A percentile compares a stretch with the other conserved stretches of the same genome.
Conservation (phyloP, 2,888 invertebrate species). For the Xanthorhoe designata region DNA sequence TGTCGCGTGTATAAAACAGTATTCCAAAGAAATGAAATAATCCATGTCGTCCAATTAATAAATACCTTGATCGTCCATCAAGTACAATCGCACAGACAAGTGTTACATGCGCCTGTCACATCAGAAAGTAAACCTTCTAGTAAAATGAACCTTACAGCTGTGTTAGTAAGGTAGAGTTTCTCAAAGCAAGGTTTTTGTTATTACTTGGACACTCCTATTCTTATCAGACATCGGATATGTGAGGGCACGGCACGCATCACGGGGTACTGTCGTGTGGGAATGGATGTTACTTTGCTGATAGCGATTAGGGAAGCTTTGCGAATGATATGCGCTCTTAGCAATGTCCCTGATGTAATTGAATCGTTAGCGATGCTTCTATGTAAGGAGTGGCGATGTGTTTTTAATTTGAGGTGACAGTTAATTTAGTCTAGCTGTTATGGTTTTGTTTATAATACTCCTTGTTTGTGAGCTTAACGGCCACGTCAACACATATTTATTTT, state of each 20-base stretch:
- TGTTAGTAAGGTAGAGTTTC: slow-evolving; percentile 31
- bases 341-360: slow-evolving; percentile 1
- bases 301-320: slow-evolving; percentile 29
- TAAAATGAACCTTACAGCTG: slow-evolving; percentile 21
- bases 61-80: slow-evolving; percentile 23
- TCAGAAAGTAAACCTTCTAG: slow-evolving; percentile 21
- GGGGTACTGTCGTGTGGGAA: slow-evolving; percentile 45
- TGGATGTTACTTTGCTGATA: slow-evolving; percentile 33
- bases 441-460: background rate
- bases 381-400: background rate
- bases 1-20: slow-evolving; percentile 7
- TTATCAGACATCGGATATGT: slow-evolving; percentile 56
- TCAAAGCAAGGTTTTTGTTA: slow-evolving; percentile 34
- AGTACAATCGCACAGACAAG: slow-evolving; percentile 49
- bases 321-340: slow-evolving; percentile 6
- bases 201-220: slow-evolving; percentile 55
- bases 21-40: slow-evolving; percentile 8
- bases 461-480: no score
- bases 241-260: slow-evolving; percentile 47
- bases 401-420: background rate
- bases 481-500: no score
- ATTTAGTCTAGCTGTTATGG: background rate
- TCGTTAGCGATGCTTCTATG: background rate
- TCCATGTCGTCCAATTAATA: slow-evolving; percentile 17
- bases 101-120: slow-evolving; percentile 38